These are phyloP conservation scores for Drosophila burlai DNA, from an alignment of 1,140 invertebrate species.

Conservation along the genomic window DNA sequence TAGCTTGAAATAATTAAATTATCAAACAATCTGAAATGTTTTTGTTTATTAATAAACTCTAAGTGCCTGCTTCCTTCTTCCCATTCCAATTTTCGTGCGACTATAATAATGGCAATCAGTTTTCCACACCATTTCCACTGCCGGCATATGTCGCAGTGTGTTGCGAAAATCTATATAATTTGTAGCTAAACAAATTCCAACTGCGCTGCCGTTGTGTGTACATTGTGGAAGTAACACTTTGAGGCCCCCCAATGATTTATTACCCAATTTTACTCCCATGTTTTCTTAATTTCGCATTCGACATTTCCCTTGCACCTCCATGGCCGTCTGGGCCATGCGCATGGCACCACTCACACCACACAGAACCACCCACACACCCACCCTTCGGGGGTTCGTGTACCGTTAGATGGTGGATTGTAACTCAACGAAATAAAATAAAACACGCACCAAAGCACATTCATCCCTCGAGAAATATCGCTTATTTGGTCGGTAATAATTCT, in stretches of 20 bases:
- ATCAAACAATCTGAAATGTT: not conserved
- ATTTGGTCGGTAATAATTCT: conserved; percentile 85
- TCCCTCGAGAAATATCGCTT: conserved; percentile 85
- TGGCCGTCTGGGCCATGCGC: conserved; percentile 68
- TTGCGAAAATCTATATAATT: conserved; percentile 73
- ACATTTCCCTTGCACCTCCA: conserved; percentile 78
- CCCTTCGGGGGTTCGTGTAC: conserved; percentile 58
- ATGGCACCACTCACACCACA: conserved; percentile 15
- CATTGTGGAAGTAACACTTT: conserved; percentile 69
- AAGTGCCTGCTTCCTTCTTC: not conserved
- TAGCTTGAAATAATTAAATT: too few species aligned
- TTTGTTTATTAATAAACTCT: conserved; percentile 21
- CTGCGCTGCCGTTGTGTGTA: conserved; percentile 44
- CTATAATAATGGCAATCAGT: conserved; percentile 48
- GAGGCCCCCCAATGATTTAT: conserved; percentile 80
- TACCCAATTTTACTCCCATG: conserved; percentile 83
- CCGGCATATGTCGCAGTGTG: conserved; percentile 58
- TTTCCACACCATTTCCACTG: conserved; percentile 40
- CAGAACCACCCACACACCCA: conserved; percentile 23
- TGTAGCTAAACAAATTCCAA: conserved; percentile 75
- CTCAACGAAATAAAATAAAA: conserved; percentile 85
- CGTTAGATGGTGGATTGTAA: conserved; percentile 80
- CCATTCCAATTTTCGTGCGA: not conserved
- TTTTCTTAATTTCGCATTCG: conserved; percentile 85
- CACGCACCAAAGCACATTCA: conserved; percentile 85